Base-by-base conservation (phyloP, 92 coral and sea anemone species). In the Zoanthus gigantus region DNA sequence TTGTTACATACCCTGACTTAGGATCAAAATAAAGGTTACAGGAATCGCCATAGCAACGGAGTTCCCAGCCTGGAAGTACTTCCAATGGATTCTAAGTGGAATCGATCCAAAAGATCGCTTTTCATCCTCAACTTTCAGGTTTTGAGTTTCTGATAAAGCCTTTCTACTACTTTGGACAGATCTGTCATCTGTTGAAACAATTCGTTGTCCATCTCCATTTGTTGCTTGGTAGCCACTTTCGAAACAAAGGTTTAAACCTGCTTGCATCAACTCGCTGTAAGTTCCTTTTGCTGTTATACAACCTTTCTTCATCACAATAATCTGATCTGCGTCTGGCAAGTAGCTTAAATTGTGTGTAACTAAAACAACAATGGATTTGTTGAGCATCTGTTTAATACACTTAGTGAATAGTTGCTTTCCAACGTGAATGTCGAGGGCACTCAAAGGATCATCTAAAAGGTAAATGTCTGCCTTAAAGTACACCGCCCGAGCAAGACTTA, bases 241-340 rank as follows among this genome's bases (percentile, higher is more conserved):
- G 0, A 44, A 71, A 6, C 6, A 71, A 34, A 71, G 48, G 13
- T 31, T 71, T 0, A 31, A 29, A 10, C 47, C 76, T 10, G 76
- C 76, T 44, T 7, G 10, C 31, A 28, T 15, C 31, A 71, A 44
- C 45, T 71, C 76, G 1, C 10, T 5, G 48, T 71, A 71, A 9
- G 44, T 71, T 31, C 76, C 76, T 46, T 71, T 71, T 31, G 76
- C 76, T 31, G 31, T 7, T 13, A 71, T 44, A 71, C 17, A 11
- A 34, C 76, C 47, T 34, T 71, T 44, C 50, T 71, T 71, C 76
- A 71, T 71, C 76, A 71, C 76, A 71, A 71, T 45, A 32, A 71
- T 45, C 7, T 30, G 10, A 44, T 71, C 76, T 2, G 30, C 76
- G 5, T 71, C 76, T 31, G 76, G 76, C 17, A 71, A 71, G 30